phyloP scores from a whole-genome alignment of 2,797 vertebrate species.

The Takifugu rubripes region DNA sequence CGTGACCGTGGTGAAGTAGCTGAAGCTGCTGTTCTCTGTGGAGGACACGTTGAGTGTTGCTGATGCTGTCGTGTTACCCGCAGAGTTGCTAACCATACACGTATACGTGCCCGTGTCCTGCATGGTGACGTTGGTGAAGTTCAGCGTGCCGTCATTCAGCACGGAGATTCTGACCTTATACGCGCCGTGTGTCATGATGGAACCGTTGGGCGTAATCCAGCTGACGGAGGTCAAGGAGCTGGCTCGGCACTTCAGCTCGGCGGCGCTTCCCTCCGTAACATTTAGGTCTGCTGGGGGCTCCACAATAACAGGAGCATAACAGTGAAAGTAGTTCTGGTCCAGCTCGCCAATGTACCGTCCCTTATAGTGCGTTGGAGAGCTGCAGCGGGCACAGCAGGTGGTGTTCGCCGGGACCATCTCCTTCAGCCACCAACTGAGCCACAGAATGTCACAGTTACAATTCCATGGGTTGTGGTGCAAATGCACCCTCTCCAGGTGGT shows the following conservation, averaged over 20 bases:
- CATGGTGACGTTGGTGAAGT: slow-evolving; percentile 97
- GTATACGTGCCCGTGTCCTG: slow-evolving; percentile 98
- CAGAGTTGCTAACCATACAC: slow-evolving; percentile 99
- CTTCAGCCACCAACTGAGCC: slow-evolving; percentile 99
- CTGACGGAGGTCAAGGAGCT: slow-evolving; percentile 95
- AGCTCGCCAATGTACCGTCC: slow-evolving; percentile 97
- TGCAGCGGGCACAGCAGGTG: slow-evolving; percentile 96
- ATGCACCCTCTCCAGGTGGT: slow-evolving; percentile 94
- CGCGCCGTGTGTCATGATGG: slow-evolving; percentile 97
- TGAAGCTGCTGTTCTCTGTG: slow-evolving; percentile 90
- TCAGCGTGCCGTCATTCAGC: slow-evolving; percentile 95
- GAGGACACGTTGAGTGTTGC: slow-evolving; percentile 96
- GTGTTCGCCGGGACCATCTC: slow-evolving; percentile 98
- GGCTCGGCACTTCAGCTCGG: slow-evolving; percentile 94
- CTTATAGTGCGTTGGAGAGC: slow-evolving; percentile 89
- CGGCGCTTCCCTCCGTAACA: slow-evolving; percentile 97
- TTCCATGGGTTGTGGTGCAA: slow-evolving; percentile 99
- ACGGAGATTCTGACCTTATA: slow-evolving; percentile 97
- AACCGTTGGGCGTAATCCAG: slow-evolving; percentile 98
- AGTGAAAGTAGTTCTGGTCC: slow-evolving; percentile 98
- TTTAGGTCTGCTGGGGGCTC: slow-evolving; percentile 97
- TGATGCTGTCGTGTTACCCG: slow-evolving; percentile 97
- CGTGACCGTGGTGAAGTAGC: slow-evolving; percentile 98
- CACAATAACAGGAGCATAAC: slow-evolving; percentile 98
- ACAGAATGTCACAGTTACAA: slow-evolving; percentile 99